Conservation (phyloP, 2,888 invertebrate genomes). For the Dromius quadrimaculatus region DNA sequence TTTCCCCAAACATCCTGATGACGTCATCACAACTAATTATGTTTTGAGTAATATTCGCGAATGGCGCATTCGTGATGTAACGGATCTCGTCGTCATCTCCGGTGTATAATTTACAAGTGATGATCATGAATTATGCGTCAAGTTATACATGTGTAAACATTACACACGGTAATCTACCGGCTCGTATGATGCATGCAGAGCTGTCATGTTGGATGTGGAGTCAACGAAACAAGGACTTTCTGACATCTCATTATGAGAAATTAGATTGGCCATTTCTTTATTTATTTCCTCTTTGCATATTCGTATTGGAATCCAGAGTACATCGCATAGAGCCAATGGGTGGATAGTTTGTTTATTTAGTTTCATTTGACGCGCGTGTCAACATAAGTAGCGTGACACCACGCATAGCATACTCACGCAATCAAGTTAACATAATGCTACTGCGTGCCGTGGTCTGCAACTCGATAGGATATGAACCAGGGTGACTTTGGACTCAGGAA, state of each 20-base stretch:
- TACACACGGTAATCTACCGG: slow-evolving; percentile 6
- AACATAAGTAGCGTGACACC: slow-evolving; percentile 19
- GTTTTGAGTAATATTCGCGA: slow-evolving; percentile 43
- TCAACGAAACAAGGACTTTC: too few relatives aligned
- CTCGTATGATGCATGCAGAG: slow-evolving; percentile 9
- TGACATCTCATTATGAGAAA: too few relatives aligned
- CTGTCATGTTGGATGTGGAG: too few relatives aligned
- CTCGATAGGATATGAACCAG: slow-evolving; percentile 3
- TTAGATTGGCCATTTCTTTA: too few relatives aligned
- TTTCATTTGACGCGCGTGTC: slow-evolving; percentile 17
- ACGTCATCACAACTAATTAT: slow-evolving; percentile 43
- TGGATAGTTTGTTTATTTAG: slow-evolving; percentile 9
- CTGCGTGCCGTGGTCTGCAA: neutral
- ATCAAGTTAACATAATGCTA: too few relatives aligned
- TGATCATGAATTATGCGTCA: slow-evolving; percentile 48
- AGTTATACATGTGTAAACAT: slow-evolving; percentile 48
- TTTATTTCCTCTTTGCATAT: too few relatives aligned
- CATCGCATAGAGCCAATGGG: too few relatives aligned
- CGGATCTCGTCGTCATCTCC: slow-evolving; percentile 30
- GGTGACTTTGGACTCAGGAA: neutral
- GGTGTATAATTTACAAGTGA: slow-evolving; percentile 46
- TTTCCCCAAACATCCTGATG: slow-evolving; percentile 16
- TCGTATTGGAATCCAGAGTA: too few relatives aligned
- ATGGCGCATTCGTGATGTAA: slow-evolving; percentile 16
- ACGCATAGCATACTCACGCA: slow-evolving; percentile 10